Evolutionary conservation across 2,888 invertebrate genomes (phyloP), one percentile per base, ranked within the genome.

Genomic region (Dorcus hopei): DNA sequence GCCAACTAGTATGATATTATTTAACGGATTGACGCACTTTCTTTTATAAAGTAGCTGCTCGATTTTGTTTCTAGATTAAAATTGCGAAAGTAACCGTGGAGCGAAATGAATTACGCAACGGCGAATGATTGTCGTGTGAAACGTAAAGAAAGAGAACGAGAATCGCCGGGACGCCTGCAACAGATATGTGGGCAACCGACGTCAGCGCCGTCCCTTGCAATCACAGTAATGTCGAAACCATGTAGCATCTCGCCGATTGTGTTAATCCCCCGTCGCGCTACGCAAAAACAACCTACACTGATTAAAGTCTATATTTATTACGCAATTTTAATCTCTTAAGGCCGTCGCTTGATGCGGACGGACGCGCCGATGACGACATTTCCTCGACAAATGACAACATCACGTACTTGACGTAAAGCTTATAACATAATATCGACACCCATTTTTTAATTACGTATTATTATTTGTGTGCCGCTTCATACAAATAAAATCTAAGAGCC

Each of bases 191-290:
- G 77, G 72, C 73, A 74, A 77, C 76, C 77, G 75, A 77, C 74
- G 75, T 73, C 74, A 74, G 67, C 62, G 63, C 60, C 68, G 69
- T 70, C 73, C 70, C 70, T 68, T 67, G 74, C 76, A 77, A 77
- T 77, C 77, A 75, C 73, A 65, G 72, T 77, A 77, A 77, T 77
- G 77, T 77, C 77, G 73, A 76, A 77, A 76, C 74, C 77, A 77
- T 77, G 77, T 77, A 72, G 65, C 64, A 61, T 49, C 56, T 58
- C 58, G 65, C 70, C 67, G 69, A 71, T 71, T 70, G 70, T 69
- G 61, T 75, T 75, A 74, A 75, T 73, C 70, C 69, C 75, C 75
- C 69, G 72, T 52, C 55, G 63, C 50, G 63, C 54, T 54, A 47
- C 45, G 59, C 57, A 62, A 62, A 59, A 62, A 62, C 62, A 59